Base-by-base conservation (phyloP, 2,797 vertebrate species). In the Podargus strigoides region DNA sequence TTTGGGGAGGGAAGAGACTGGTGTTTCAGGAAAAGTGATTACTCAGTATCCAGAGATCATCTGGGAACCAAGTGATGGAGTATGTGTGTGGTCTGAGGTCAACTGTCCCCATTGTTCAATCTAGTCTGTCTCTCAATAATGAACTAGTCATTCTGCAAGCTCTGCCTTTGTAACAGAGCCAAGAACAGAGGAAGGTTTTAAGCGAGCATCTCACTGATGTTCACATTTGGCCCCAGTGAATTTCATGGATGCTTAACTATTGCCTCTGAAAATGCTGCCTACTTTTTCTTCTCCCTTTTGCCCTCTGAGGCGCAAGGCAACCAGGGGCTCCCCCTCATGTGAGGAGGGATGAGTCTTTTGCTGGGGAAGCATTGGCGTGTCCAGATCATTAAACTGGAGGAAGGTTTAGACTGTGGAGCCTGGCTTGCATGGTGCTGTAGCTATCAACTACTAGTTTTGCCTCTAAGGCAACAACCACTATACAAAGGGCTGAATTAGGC, bases 21-120 rank as follows among this genome's bases (percentile, higher is more conserved):
- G 4, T 63, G 37, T 59, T 94, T 87, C 50, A 88, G 87, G 62
- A 91, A 69, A 83, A 90, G 62, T 24, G 58, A 63, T 84, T 72
- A 24, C 36, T 64, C 0, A 0, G 42, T 66, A 68, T 34, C 42
- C 92, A 89, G 73, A 88, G 69, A 83, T 93, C 89, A 89, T 72
- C 69, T 95, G 79, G 69, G 73, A 89, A 46, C 10, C 37, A 78
- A 84, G 68, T 1, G 6, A 68, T 62, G 47, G 19, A 81, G 20
- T 16, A 10, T 72, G 73, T 92, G 93, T 91, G 93, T 95, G 94
- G 92, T 95, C 92, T 56, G 94, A 94, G 91, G 87, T 92, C 85
- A 72, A 9, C 34, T 76, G 47, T 81, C 58, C 76, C 75, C 46
- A 81, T 78, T 93, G 89, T 82, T 89, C 86, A 34, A 11, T 7